A percentile compares a stretch with the other conserved stretches of the same genome.
Evolutionary conservation across 1,140 invertebrate species (phyloP).

Genomic region (Habropoda laboriosa): DNA sequence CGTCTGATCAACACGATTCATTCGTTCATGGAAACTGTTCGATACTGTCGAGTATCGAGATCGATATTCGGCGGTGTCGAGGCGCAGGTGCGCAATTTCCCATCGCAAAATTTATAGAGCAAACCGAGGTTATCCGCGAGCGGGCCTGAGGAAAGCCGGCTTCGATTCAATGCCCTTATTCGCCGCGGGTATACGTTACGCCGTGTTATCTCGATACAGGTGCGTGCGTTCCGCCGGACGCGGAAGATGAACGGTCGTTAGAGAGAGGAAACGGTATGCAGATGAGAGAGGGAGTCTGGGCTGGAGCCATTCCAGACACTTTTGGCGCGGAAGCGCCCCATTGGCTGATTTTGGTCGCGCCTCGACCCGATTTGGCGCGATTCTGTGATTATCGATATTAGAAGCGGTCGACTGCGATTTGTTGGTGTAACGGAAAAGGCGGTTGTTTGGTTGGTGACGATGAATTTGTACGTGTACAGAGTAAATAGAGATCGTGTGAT

Average conservation of each 20-base stretch:
- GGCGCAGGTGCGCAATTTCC: conserved; percentile 57
- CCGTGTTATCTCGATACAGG: conserved; percentile 73
- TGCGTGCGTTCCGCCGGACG: conserved; percentile 64
- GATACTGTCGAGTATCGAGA: conserved; percentile 40
- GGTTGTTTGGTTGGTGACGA: too few species aligned
- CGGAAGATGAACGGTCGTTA: conserved; percentile 66
- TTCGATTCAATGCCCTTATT: conserved; percentile 76
- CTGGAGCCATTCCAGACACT: conserved; percentile 22
- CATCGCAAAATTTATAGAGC: conserved; percentile 62
- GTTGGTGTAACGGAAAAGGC: too few species aligned
- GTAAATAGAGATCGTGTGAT: too few species aligned
- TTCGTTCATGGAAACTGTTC: too few species aligned
- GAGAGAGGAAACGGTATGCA: conserved; percentile 65
- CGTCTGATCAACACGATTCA: too few species aligned
- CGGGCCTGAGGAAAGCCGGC: conserved; percentile 51
- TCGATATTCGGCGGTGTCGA: conserved; percentile 15
- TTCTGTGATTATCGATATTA: conserved; percentile 1
- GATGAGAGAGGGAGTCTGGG: conserved; percentile 36
- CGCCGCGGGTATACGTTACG: conserved; percentile 59
- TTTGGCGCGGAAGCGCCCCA: conserved; percentile 38
- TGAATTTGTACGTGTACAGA: too few species aligned
- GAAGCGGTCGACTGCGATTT: too few species aligned
- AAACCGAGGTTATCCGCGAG: conserved; percentile 47
- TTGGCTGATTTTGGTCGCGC: not conserved
- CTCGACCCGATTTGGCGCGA: conserved; percentile 51